Evolutionary conservation across 2,888 invertebrate genomes (phyloP).

Genomic region (Drosophila pegasa): DNA sequence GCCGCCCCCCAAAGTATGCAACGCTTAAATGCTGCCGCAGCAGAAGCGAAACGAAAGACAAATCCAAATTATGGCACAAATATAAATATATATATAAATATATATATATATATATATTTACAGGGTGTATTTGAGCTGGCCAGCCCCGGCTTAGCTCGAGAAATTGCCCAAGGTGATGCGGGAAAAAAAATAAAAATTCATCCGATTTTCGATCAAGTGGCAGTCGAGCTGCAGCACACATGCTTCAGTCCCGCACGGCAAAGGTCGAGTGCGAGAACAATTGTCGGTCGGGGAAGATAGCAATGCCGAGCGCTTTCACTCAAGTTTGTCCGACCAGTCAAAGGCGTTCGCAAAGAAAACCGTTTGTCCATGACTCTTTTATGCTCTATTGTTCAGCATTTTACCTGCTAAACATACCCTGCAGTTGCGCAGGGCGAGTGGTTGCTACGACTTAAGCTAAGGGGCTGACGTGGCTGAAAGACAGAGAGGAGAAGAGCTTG

Average conservation of each 20-base stretch:
- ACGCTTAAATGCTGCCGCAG: neutral
- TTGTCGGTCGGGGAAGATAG: conserved; percentile 20
- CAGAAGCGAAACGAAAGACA: neutral
- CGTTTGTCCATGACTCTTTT: conserved; percentile 21
- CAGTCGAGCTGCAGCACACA: conserved; percentile 11
- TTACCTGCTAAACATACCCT: conserved; percentile 8
- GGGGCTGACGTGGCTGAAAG: too few relatives aligned
- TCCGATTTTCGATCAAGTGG: conserved; percentile 17
- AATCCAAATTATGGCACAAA: conserved; percentile 1
- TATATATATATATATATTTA: neutral
- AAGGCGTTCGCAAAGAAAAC: conserved; percentile 20
- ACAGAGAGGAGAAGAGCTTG: too few relatives aligned
- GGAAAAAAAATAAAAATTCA: conserved; percentile 3
- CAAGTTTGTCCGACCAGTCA: conserved; percentile 17
- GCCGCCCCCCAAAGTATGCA: conserved; percentile 13
- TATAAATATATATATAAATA: neutral
- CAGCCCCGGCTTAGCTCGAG: neutral
- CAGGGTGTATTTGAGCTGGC: neutral
- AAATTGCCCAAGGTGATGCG: neutral
- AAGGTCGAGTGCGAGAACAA: conserved; percentile 27
- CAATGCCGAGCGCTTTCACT: conserved; percentile 7
- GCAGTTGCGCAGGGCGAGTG: neutral
- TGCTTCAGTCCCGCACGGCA: conserved; percentile 13
- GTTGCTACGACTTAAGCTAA: too few relatives aligned
- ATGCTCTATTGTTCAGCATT: conserved; percentile 23